Evolutionary conservation across 2,113 vertebrate genomes (phyloP).

Genomic region (Serinus canaria): DNA sequence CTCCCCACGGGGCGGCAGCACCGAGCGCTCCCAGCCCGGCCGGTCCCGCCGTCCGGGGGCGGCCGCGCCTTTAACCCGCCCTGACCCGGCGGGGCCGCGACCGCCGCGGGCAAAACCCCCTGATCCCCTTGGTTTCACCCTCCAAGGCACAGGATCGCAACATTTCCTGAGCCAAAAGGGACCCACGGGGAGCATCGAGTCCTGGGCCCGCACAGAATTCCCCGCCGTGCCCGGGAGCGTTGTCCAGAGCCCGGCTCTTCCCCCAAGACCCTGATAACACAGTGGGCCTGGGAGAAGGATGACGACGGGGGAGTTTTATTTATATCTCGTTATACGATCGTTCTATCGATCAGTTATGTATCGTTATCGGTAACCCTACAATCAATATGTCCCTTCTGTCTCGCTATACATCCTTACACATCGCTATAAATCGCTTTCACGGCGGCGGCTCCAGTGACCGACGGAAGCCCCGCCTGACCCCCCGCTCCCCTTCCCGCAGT

Average conservation of each 20-base stretch:
- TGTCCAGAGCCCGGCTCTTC: background rate
- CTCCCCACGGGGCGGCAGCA: background rate
- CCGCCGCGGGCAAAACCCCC: too few relatives aligned
- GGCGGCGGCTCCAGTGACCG: background rate
- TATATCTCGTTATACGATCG: background rate
- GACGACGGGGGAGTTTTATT: background rate
- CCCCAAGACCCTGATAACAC: background rate
- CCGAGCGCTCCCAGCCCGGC: too few relatives aligned
- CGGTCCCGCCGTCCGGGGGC: too few relatives aligned
- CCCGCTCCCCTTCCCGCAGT: too few relatives aligned
- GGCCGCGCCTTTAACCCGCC: too few relatives aligned
- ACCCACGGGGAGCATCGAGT: background rate
- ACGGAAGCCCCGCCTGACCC: too few relatives aligned
- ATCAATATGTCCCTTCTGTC: too few relatives aligned
- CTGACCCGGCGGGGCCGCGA: too few relatives aligned
- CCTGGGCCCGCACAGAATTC: background rate
- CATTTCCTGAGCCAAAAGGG: background rate
- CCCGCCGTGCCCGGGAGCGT: background rate
- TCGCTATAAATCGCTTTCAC: too few relatives aligned
- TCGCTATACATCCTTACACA: too few relatives aligned
- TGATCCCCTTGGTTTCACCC: too few relatives aligned
- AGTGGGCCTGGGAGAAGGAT: background rate
- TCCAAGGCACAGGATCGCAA: too few relatives aligned
- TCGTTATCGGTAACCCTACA: background rate
- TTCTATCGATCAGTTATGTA: background rate